These are phyloP conservation scores for Thamnophis elegans DNA, from an alignment of 2,797 vertebrate genomes.

Conservation along the genomic window DNA sequence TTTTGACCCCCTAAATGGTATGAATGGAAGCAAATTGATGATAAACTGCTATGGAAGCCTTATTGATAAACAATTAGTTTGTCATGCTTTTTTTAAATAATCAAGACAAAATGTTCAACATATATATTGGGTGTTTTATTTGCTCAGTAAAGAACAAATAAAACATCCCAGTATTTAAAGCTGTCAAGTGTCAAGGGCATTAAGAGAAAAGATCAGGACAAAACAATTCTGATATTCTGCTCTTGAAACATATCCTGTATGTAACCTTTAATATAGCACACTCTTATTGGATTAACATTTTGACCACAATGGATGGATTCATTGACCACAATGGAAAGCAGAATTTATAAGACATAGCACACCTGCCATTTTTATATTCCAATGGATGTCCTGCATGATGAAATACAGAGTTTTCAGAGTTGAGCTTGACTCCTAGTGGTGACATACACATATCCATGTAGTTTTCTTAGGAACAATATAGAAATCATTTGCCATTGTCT, in stretches of 20 bases:
- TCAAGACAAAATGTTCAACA: slow-evolving; percentile 51
- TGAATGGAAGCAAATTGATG: slow-evolving; percentile 63
- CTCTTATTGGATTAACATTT: not conserved
- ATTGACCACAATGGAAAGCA: not conserved
- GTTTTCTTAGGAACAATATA: not conserved
- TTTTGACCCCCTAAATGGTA: slow-evolving; percentile 61
- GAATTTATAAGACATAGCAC: not conserved
- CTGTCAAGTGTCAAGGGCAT: slow-evolving; percentile 20
- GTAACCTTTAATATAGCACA: not conserved
- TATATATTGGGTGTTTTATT: not conserved
- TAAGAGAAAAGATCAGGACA: not conserved
- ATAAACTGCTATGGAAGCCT: slow-evolving; percentile 51
- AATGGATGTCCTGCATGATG: not conserved
- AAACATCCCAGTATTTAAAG: slow-evolving; percentile 35
- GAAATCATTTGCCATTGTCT: not conserved
- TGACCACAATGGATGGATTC: not conserved
- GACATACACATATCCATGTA: not conserved
- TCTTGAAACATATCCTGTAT: not conserved
- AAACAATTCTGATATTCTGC: not conserved
- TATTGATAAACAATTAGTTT: slow-evolving; percentile 64
- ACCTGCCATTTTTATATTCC: not conserved
- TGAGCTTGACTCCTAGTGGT: not conserved
- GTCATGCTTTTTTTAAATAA: slow-evolving; percentile 41
- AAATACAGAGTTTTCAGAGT: not conserved
- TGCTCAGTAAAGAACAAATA: slow-evolving; percentile 41